A percentile compares a stretch with the other conserved stretches of the same genome.
Evolutionary conservation across 2,888 invertebrate species (phyloP).

Genomic region (Drosophila kuntzei): DNA sequence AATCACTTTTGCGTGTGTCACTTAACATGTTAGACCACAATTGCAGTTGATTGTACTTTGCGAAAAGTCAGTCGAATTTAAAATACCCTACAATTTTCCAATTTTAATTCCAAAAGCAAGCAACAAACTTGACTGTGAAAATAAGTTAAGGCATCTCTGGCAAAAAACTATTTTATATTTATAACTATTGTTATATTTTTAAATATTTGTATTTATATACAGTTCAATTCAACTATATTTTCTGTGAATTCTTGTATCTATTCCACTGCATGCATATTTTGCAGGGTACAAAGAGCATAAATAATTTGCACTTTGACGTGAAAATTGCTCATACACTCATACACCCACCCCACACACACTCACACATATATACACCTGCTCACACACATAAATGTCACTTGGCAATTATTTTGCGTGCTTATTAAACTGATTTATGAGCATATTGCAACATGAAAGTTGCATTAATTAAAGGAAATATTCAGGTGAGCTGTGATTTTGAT

Average conservation of each 20-base stretch:
- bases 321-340: conserved; percentile 50
- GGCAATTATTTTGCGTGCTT: conserved; percentile 37
- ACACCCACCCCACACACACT: not conserved
- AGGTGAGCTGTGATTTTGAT: conserved; percentile 20
- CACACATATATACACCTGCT: conserved; percentile 1
- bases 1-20: conserved; percentile 36
- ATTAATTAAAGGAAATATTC: conserved; percentile 56
- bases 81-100: conserved; percentile 1
- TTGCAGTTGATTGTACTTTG: not conserved
- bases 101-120: conserved; percentile 12
- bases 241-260: not conserved
- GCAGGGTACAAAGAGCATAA: conserved; percentile 11
- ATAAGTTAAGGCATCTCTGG: too few species aligned
- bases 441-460: conserved; percentile 41
- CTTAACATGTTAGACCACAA: conserved; percentile 37
- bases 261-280: not conserved
- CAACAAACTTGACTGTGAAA: conserved; percentile 19
- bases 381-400: conserved; percentile 33
- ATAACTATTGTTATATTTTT: conserved; percentile 4
- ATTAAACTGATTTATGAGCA: conserved; percentile 65
- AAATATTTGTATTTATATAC: not conserved
- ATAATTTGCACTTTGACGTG: conserved; percentile 43
- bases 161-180: not conserved
- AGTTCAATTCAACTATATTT: not conserved
- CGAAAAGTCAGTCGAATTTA: not conserved